Base-by-base conservation (phyloP, 2,797 vertebrate genomes). In the Coregonus suidteri region DNA sequence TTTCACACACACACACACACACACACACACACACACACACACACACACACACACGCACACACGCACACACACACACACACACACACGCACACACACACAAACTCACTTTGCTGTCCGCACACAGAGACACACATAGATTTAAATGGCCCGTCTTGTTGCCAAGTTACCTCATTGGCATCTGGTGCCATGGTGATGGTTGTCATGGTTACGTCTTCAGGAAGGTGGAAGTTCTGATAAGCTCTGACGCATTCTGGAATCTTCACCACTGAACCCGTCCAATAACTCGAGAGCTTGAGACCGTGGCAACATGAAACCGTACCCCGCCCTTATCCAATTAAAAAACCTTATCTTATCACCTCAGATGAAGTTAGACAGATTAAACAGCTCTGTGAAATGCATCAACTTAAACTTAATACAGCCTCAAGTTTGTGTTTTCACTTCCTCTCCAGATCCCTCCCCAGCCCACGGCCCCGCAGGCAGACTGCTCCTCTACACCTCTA, bases 381-480 rank as follows among this genome's bases (percentile, higher is more conserved):
- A 84, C 80, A 53, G 75, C 41, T 80, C 71, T 77, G 76, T 81
- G 84, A 72, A 79, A 79, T 86, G 69, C 25, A 25, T 25, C 25
- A 25, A 25, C 25, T 25, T 64, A 3, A 25, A 65, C 6, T 9
- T 13, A 3, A 25, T 30, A 65, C 20, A 65, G 62, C 20, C n/a
- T 34, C 31, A 34, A 2, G 31, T 34, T 34, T 65, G 2, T 70
- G 68, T 69, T 69, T 37, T 47, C 16, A 52, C n/a, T 47, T 5
- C 54, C 78, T 52, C 76, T 35, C 68, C 84, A 93, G 91, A 85
- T 74, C 85, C 88, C 90, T 0, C 72, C 68, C 35, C 92, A 88
- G 81, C 88, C 92, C 83, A 90, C 89, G 74, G 67, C 89, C 3
- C 91, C 89, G 14, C 90, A 88, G 77, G n/a, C 59, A 6, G 59